A percentile compares a stretch with the other conserved stretches of the same genome.
Conservation (phyloP, 2,888 invertebrate species). For the Hydrotaea diabolus region DNA sequence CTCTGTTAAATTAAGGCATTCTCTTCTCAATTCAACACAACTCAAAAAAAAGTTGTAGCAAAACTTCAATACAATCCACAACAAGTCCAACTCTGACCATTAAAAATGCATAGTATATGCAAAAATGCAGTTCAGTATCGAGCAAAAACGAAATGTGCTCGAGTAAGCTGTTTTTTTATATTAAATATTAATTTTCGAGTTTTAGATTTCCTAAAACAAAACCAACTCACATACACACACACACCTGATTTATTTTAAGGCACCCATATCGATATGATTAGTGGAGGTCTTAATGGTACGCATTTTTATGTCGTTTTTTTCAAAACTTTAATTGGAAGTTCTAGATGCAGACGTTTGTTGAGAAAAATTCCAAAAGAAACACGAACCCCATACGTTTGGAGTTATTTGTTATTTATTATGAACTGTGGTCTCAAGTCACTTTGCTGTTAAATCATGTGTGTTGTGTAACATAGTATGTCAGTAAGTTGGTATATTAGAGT, state of each 20-base stretch:
- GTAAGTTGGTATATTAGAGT: too few relatives aligned
- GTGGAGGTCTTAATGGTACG: background rate
- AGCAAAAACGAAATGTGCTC: too few relatives aligned
- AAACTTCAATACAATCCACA: slow-evolving; percentile 28
- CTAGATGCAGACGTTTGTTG: slow-evolving; percentile 1
- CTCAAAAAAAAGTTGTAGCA: background rate
- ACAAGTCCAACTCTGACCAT: slow-evolving; percentile 1
- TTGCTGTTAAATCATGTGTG: background rate
- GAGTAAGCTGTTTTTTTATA: background rate
- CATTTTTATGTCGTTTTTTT: slow-evolving; percentile 10
- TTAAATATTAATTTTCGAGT: background rate
- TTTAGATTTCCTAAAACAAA: background rate
- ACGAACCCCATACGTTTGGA: background rate
- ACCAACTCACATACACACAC: background rate
- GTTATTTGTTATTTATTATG: background rate
- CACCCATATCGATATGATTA: background rate
- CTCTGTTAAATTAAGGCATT: slow-evolving; percentile 50
- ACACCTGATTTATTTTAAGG: too few relatives aligned
- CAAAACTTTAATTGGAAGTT: slow-evolving; percentile 12
- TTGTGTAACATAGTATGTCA: background rate
- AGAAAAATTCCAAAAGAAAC: background rate
- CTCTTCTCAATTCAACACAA: slow-evolving; percentile 8
- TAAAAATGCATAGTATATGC: slow-evolving; percentile 28
- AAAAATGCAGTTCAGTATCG: slow-evolving; percentile 35
- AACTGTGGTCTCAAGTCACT: background rate